Conservation (phyloP, 2,797 vertebrate species). For the Falco biarmicus region DNA sequence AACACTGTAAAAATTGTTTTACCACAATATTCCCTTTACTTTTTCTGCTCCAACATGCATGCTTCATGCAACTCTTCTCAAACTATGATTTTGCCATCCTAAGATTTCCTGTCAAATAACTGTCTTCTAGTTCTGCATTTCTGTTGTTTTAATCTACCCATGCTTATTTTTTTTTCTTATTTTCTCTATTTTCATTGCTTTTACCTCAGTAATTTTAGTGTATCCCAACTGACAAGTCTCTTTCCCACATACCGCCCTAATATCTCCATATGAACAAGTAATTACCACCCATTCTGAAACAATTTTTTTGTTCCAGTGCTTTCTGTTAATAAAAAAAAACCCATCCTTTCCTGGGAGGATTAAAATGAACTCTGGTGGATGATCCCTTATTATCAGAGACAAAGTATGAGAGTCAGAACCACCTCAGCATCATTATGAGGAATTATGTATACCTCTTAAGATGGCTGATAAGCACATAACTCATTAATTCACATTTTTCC, state of each 20-base stretch:
- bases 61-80: neutral
- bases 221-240: neutral
- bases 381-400: neutral
- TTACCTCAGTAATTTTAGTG: neutral
- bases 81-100: neutral
- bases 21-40: accelerated
- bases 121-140: neutral
- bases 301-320: neutral
- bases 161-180: neutral
- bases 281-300: neutral
- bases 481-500: neutral
- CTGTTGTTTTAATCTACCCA: neutral
- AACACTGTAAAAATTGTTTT: neutral
- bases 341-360: accelerated
- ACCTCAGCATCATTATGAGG: neutral
- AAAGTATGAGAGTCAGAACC: neutral
- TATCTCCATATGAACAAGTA: neutral
- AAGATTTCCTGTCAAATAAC: neutral
- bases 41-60: accelerated
- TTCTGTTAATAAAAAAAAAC: neutral
- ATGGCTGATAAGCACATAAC: neutral
- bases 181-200: neutral
- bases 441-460: neutral
- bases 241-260: accelerated
- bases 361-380: neutral